These are phyloP conservation scores for Neosilurus mollespiculum DNA, from an alignment of 2,797 vertebrate species.

Conservation along the genomic window DNA sequence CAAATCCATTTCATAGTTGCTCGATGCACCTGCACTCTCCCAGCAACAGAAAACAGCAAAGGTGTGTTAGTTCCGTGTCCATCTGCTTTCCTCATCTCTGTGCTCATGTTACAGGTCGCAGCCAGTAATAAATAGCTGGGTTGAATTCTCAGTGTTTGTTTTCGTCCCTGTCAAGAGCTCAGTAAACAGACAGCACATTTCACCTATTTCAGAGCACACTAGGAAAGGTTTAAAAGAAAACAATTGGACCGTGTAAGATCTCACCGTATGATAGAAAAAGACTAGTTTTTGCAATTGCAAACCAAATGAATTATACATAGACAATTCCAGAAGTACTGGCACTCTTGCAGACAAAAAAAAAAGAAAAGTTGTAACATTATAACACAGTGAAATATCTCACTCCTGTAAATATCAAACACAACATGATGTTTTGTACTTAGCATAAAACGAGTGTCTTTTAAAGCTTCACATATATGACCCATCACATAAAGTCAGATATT, in stretches of 20 bases:
- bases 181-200: constrained; percentile 32
- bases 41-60: constrained; percentile 6
- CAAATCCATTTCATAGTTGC: neutral
- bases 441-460: neutral
- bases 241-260: neutral
- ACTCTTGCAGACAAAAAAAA: neutral
- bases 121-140: constrained; percentile 33
- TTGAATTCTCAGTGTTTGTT: constrained; percentile 33
- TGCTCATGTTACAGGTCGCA: constrained; percentile 13
- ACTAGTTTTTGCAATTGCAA: neutral
- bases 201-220: neutral
- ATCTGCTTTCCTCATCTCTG: constrained; percentile 22
- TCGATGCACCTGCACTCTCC: neutral
- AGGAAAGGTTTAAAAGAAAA: constrained; percentile 16
- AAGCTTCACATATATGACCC: neutral
- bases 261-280: neutral
- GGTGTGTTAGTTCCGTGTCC: constrained; percentile 25
- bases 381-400: neutral
- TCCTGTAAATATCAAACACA: neutral
- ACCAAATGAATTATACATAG: neutral
- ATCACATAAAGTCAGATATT: neutral
- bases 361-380: neutral
- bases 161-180: constrained; percentile 28
- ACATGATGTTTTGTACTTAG: neutral
- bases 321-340: neutral